Percentiles rank a stretch among this genome's conserved stretches.
phyloP scores from a whole-genome alignment of 1,140 invertebrate genomes.

The Macrosteles quadrilineatus region DNA sequence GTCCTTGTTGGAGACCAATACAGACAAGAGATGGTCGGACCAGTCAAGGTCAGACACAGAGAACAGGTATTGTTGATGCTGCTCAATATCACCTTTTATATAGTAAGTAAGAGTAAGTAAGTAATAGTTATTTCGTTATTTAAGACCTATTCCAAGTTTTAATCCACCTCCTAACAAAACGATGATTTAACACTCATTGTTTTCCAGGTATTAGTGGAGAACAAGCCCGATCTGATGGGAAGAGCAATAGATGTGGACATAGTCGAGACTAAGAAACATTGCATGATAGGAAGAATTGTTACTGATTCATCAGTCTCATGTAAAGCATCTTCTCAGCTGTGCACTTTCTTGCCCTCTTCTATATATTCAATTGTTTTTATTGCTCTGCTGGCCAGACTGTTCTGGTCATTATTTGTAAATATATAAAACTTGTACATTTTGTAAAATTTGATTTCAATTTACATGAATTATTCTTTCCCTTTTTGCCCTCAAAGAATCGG shows the following conservation, averaged over 20 bases:
- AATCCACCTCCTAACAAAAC: neutral
- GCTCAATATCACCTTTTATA: no score
- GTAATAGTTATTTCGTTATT: no score
- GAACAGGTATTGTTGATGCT: no score
- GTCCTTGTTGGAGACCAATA: no score
- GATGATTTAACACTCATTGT: neutral
- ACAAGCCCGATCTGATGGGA: constrained; percentile 75
- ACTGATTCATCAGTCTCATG: constrained; percentile 7
- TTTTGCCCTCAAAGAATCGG: no score
- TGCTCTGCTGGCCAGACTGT: constrained; percentile 36
- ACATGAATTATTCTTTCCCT: no score
- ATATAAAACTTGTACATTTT: neutral
- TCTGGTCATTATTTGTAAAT: constrained; percentile 38
- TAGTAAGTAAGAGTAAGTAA: no score
- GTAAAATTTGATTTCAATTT: no score
- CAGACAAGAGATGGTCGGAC: no score
- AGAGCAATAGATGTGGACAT: constrained; percentile 81
- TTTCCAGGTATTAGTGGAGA: constrained; percentile 76
- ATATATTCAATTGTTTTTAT: constrained; percentile 34
- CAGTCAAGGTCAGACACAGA: no score
- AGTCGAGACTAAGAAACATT: constrained; percentile 77
- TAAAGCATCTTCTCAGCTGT: neutral
- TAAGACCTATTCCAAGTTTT: no score
- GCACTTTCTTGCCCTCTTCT: constrained; percentile 26
- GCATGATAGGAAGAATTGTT: constrained; percentile 68